Evolutionary conservation across 2,797 vertebrate species (phyloP).

Genomic region (Hypotaenidia philippensis): DNA sequence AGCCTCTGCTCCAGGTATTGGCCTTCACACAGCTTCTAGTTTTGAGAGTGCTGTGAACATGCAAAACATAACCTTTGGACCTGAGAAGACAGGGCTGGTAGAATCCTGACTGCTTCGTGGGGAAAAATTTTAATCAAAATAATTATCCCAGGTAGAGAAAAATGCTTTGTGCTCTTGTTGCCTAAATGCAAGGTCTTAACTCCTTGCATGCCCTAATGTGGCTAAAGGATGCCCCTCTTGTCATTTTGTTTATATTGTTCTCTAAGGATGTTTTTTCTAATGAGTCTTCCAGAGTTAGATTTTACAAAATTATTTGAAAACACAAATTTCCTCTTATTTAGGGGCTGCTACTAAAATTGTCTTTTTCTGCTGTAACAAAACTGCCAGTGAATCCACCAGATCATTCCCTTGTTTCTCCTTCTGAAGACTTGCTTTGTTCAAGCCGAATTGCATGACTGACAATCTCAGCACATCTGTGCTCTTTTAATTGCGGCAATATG

Average conservation of each 20-base stretch:
- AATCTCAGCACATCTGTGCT: slow-evolving; percentile 7
- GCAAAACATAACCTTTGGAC: neutral
- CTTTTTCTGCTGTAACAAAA: neutral
- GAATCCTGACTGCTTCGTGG: neutral
- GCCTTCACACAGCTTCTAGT: neutral
- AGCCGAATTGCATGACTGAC: neutral
- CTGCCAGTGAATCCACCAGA: neutral
- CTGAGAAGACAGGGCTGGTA: neutral
- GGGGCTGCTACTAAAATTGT: neutral
- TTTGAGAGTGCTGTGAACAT: neutral
- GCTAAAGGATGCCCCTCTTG: neutral
- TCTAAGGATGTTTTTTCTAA: neutral
- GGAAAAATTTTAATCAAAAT: neutral
- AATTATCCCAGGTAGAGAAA: neutral
- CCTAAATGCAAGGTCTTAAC: neutral
- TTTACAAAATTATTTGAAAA: neutral
- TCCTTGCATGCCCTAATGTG: neutral
- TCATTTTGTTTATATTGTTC: neutral
- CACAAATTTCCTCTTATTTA: neutral
- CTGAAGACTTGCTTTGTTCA: neutral
- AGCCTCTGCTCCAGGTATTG: neutral
- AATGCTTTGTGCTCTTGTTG: neutral
- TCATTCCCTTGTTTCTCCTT: neutral
- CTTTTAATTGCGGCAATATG: neutral
- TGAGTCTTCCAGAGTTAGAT: neutral